Base-by-base conservation (phyloP, 1,140 invertebrate genomes). In the Berghia stephanieae region DNA sequence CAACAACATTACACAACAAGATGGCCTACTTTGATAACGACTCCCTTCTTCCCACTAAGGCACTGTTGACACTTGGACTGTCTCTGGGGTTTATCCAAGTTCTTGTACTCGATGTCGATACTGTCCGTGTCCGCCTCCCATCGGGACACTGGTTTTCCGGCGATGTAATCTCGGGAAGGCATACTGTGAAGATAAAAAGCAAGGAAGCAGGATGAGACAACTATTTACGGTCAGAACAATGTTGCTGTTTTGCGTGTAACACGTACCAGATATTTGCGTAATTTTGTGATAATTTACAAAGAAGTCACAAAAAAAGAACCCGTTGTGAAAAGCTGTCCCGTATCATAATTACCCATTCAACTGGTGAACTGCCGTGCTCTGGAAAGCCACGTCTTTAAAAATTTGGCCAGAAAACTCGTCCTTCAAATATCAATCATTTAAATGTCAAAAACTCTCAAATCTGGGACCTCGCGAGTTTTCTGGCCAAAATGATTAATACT, bases 111-210 rank as follows among this genome's bases (percentile, higher is more conserved):
- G 60, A 87, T 87, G 81, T 87, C 86, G 42, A 87, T 86, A 69
- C 86, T 87, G 77, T 87, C 86, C 0, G 86, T 84, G 43, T 87
- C 86, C 8, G 86, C 85, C 43, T 87, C 86, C 84, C 85, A 87
- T n/a, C 86, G 31, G 0, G 85, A 85, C 34, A 86, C 83, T 40
- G 85, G 85, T 71, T 84, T 86, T 10, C 85, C 85, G 2, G 85
- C 83, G 13, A 85, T 85, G 77, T 86, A 86, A 27, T 84, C 84
- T 36, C 83, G 81, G 5, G 83, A 81, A 13, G 84, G 84, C 82
- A 87, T 86, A 68, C 84, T 86, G 80, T 63, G 80, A 43, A 67
- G 68, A 75, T 16, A 42, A 63, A 49, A 44, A 60, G 31, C 8
- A 10, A 24, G 4, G 27, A 27, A 27, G 16, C 18, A 43, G 21